Base-by-base conservation (phyloP, 53 echinoderm and acorn worm species). In the Hippasteria phrygiana region DNA sequence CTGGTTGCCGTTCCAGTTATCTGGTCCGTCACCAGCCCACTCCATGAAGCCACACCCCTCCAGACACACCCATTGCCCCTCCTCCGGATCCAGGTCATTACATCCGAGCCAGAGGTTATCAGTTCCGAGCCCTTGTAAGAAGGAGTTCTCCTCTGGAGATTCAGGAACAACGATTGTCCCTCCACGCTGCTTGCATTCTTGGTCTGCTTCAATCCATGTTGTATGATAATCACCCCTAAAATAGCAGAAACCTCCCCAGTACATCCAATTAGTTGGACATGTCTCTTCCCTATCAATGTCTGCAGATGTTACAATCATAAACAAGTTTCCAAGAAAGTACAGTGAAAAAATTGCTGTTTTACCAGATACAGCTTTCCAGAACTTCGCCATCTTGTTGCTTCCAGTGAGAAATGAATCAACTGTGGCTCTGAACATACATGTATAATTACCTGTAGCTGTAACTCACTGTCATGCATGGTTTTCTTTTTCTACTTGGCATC, bases 111-210 rank as follows among this genome's bases (percentile, higher is more conserved):
- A 65, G 65, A 65, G 9, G 1, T 0, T 5, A 28, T 65, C 29
- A 31, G 29, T 32, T 20, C 32, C 65, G 3, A 65, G 11, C 65
- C 33, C 33, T 11, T 1, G 6, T 31, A 65, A 33, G 65, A 65
- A 65, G 34, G 34, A 32, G 65, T 65, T 65, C 32, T 65, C 65
- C 65, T 65, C 65, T 33, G 34, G 34, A 65, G 65, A 65, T 65
- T 65, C 9, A 3, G 65, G 65, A 27, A 65, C 65, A 14, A 65
- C 65, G 34, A 65, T 29, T 31, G 11, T 0, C 33, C 8, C 65
- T 11, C 33, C 33, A 31, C 2, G 0, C 3, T 33, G 4, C 33
- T 65, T 65, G 34, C 65, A 65, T 4, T 13, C 65, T 65, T 0
- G 0, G 31, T 65, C 33, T 7, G 65, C 65, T 4, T 27, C 65